Evolutionary conservation across 1,140 invertebrate species (phyloP), one percentile per base, ranked within the genome.

Genomic region (Drosophila oshimai): DNA sequence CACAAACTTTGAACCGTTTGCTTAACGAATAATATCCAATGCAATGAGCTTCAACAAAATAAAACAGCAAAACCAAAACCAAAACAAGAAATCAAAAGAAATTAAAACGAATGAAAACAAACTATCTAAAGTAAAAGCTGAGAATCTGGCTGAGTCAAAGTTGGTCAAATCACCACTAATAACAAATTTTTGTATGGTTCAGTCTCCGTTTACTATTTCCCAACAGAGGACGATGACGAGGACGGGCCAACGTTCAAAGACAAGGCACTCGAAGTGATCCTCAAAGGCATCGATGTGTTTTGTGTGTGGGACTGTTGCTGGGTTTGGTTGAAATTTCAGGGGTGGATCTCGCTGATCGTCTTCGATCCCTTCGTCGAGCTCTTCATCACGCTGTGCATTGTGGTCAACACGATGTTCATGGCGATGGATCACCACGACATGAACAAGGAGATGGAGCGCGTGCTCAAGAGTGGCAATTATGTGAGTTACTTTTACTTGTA

Each of bases 381-480:
- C 62, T 99, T 99, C 92, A 99, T 99, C 91, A 99, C 98, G 5
- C 93, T 99, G 33, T 99, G 98, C 92, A 99, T 99, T 92, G 96
- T 99, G 46, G 96, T 99, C 69, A 99, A 99, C 91, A 99, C 98
- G 1, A 93, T 98, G 53, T 99, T 99, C 92, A 99, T 99, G 98
- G 98, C 98, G 7, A 93, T 99, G 91, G 98, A 99, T 92, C 97
- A 99, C 90, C 96, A 99, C 91, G 95, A 97, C 61, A 99, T 98
- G 97, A 94, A 97, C 90, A 94, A 94, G 87, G 94, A 96, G 87
- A 95, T 98, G 93, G 95, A 96, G 45, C 94, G 92, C 51, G 94
- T 96, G n/a, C 93, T 98, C 36, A 96, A 97, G 91, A 96, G 94
- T 83, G 97, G 97, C 86, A 99, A 99, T 91, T 98, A 98, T 92